A percentile compares a stretch with the other conserved stretches of the same genome.
Evolutionary conservation across 2,113 vertebrate species (phyloP).

Genomic region (Salminus brasiliensis): DNA sequence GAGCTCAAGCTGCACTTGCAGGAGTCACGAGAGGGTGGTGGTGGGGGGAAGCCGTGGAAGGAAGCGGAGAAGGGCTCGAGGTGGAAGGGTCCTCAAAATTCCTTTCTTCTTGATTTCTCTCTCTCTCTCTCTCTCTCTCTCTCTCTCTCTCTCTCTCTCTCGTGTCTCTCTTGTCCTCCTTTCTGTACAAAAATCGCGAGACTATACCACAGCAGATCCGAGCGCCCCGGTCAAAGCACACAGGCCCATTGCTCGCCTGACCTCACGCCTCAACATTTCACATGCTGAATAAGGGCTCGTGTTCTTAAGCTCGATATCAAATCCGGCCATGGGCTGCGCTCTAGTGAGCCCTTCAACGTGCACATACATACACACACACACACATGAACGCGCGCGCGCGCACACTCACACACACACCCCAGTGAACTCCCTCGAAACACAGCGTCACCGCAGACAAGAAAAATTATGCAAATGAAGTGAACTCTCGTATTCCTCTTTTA

Average conservation of each 20-base stretch:
- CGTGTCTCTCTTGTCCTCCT: background rate
- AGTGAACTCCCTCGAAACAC: slow-evolving; percentile 83
- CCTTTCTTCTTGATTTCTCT: slow-evolving; percentile 33
- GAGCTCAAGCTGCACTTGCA: slow-evolving; percentile 74
- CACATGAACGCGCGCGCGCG: slow-evolving; percentile 35
- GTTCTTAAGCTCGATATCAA: slow-evolving; percentile 84
- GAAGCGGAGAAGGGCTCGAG: slow-evolving; percentile 68
- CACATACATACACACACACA: slow-evolving; percentile 58
- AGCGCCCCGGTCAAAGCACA: slow-evolving; percentile 76
- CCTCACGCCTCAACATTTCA: slow-evolving; percentile 71
- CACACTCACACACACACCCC: slow-evolving; percentile 40
- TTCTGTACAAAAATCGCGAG: slow-evolving; percentile 68
- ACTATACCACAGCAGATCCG: slow-evolving; percentile 72
- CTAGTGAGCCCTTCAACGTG: slow-evolving; percentile 77
- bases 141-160: background rate
- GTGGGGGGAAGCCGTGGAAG: slow-evolving; percentile 67
- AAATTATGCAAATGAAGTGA: slow-evolving; percentile 96
- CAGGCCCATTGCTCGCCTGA: slow-evolving; percentile 81
- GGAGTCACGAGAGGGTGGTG: slow-evolving; percentile 76
- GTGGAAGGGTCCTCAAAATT: slow-evolving; percentile 51
- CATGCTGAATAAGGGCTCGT: slow-evolving; percentile 78
- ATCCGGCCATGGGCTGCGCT: slow-evolving; percentile 74
- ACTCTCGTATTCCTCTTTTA: slow-evolving; percentile 77
- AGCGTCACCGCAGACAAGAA: slow-evolving; percentile 92
- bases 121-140: background rate